Conservation (phyloP, 2,113 vertebrate species). For the Sorex araneus region DNA sequence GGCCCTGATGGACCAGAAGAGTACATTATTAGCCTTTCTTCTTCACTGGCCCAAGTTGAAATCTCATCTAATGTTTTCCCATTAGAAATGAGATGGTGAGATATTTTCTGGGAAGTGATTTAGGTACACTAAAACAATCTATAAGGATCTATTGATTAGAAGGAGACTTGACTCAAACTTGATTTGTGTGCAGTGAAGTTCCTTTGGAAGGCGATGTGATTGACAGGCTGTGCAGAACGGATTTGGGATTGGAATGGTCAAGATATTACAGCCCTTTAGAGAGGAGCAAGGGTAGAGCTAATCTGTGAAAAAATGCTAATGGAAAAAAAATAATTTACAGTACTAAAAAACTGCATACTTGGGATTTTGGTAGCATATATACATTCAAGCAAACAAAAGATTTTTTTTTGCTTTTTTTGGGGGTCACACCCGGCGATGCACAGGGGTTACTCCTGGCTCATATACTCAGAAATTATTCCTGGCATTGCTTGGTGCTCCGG, state of each 20-base stretch:
- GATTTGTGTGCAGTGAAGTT: constrained; percentile 76
- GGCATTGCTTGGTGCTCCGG: too few species aligned
- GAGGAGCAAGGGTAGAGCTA: background rate
- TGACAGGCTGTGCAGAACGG: constrained; percentile 47
- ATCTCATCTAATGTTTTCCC: constrained; percentile 76
- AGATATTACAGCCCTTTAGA: background rate
- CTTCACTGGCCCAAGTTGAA: constrained; percentile 69
- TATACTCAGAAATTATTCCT: too few species aligned
- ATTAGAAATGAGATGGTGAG: constrained; percentile 78
- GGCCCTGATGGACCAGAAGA: background rate
- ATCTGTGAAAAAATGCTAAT: background rate
- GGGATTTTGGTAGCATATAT: background rate
- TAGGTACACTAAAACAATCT: constrained; percentile 82
- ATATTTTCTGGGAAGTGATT: constrained; percentile 83
- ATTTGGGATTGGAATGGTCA: background rate
- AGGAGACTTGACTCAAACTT: constrained; percentile 75
- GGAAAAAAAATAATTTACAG: constrained; percentile 18
- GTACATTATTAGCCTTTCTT: constrained; percentile 69
- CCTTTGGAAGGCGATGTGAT: constrained; percentile 71
- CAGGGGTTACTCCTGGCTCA: too few species aligned
- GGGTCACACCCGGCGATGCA: too few species aligned
- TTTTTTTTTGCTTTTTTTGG: too few species aligned
- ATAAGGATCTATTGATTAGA: constrained; percentile 82
- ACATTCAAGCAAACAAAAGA: constrained; percentile 37
- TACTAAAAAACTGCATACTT: background rate